These are phyloP conservation scores for Cordilura impudica DNA, from an alignment of 2,888 invertebrate species.

Conservation along the genomic window DNA sequence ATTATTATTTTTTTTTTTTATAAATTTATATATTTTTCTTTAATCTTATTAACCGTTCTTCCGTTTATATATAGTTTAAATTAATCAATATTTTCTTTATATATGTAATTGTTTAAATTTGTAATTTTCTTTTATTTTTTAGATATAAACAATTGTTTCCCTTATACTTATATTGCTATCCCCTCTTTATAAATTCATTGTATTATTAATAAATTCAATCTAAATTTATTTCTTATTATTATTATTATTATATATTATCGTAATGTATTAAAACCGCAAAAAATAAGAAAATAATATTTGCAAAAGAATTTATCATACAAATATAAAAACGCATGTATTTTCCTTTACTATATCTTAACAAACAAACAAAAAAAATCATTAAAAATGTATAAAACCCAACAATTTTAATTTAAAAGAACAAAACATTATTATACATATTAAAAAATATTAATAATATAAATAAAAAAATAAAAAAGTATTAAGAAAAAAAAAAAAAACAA, in stretches of 20 bases:
- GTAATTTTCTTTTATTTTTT: slow-evolving; percentile 26
- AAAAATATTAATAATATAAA: slow-evolving; percentile 59
- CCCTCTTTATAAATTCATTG: slow-evolving; percentile 12
- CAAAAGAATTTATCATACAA: slow-evolving; percentile 66
- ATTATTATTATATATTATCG: slow-evolving; percentile 41
- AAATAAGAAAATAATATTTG: slow-evolving; percentile 58
- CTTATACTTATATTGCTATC: slow-evolving; percentile 25
- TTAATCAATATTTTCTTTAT: slow-evolving; percentile 30
- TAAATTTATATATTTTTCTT: slow-evolving; percentile 50
- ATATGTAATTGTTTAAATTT: slow-evolving; percentile 39
- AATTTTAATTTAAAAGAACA: slow-evolving; percentile 59
- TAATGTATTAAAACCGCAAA: slow-evolving; percentile 43
- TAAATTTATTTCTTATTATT: slow-evolving; percentile 31
- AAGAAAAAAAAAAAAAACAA: slow-evolving; percentile 31
- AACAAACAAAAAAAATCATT: slow-evolving; percentile 45
- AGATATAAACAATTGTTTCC: slow-evolving; percentile 24
- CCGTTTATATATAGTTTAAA: slow-evolving; percentile 53
- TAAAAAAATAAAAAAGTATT: slow-evolving; percentile 55
- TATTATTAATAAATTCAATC: slow-evolving; percentile 18
- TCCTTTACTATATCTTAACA: slow-evolving; percentile 44
- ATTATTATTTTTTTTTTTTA: slow-evolving; percentile 53
- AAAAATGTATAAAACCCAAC: slow-evolving; percentile 59
- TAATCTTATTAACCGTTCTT: slow-evolving; percentile 55
- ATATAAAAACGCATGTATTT: slow-evolving; percentile 54
- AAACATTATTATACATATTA: slow-evolving; percentile 57